Percentiles rank a stretch among this genome's conserved stretches.
phyloP scores from a whole-genome alignment of 2,797 vertebrate genomes.

The Siniperca obscura region DNA sequence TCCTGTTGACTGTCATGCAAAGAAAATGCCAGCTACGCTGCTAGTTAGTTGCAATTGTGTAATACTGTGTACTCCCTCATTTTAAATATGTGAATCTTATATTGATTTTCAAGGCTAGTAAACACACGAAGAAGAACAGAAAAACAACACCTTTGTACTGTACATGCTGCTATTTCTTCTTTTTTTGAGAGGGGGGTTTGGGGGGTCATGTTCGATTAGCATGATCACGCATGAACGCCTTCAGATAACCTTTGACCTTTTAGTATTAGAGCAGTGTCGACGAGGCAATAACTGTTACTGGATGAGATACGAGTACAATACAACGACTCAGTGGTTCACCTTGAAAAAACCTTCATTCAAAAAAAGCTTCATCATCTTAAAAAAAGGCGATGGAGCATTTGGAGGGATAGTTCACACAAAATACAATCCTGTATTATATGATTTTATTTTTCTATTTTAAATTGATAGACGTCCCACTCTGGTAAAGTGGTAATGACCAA shows the following conservation, averaged over 20 bases:
- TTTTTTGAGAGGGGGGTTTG: conserved; percentile 44
- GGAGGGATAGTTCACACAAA: conserved; percentile 51
- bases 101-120: conserved; percentile 73
- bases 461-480: conserved; percentile 33
- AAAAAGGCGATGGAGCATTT: not conserved
- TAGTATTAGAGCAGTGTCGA: conserved; percentile 26
- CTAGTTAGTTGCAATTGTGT: conserved; percentile 76
- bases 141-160: conserved; percentile 78
- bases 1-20: conserved; percentile 84
- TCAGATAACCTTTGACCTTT: conserved; percentile 55
- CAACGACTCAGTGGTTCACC: conserved; percentile 34
- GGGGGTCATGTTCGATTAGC: conserved; percentile 44
- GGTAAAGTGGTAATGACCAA: conserved; percentile 18
- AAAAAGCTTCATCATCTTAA: conserved; percentile 17
- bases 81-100: conserved; percentile 75
- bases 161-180: conserved; percentile 80
- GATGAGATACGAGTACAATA: conserved; percentile 41
- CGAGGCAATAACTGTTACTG: conserved; percentile 37
- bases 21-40: conserved; percentile 78
- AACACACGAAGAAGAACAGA: conserved; percentile 81
- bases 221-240: conserved; percentile 50
- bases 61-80: conserved; percentile 76
- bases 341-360: not conserved
- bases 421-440: conserved; percentile 21
- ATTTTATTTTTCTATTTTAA: not conserved